These are phyloP conservation scores for Heterocephalus glaber DNA, from an alignment of 2,113 vertebrate genomes.

Conservation along the genomic window DNA sequence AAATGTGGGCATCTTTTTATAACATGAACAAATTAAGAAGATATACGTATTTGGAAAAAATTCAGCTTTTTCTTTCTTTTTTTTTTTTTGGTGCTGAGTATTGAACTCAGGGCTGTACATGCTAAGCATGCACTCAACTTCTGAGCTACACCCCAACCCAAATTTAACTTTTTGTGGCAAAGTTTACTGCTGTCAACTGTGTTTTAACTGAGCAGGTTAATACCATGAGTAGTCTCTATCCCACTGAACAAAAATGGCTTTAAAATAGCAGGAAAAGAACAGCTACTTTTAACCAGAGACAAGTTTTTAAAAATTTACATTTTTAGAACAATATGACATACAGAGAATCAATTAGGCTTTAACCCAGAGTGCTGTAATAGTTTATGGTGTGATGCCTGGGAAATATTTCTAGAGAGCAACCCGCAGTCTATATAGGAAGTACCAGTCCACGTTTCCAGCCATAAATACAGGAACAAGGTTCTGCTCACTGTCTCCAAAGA, in stretches of 20 bases:
- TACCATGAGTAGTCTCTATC: slow-evolving; percentile 61
- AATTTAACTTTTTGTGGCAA: slow-evolving; percentile 42
- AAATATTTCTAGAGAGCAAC: slow-evolving; percentile 59
- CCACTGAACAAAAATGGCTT: slow-evolving; percentile 71
- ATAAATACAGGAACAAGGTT: not conserved
- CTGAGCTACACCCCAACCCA: not conserved
- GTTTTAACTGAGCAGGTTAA: slow-evolving; percentile 56
- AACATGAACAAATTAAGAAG: slow-evolving; percentile 58
- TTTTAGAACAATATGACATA: slow-evolving; percentile 76
- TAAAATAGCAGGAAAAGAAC: slow-evolving; percentile 73
- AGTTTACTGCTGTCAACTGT: slow-evolving; percentile 49
- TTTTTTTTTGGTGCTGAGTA: not conserved
- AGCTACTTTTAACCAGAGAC: slow-evolving; percentile 68
- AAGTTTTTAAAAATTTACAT: slow-evolving; percentile 80
- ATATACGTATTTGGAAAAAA: slow-evolving; percentile 25
- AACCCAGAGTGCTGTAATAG: slow-evolving; percentile 73
- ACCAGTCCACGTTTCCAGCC: slow-evolving; percentile 58
- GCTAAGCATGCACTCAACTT: not conserved
- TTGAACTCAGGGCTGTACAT: not conserved
- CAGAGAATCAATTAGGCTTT: slow-evolving; percentile 57
- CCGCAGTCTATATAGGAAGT: slow-evolving; percentile 79
- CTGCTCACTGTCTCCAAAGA: slow-evolving; percentile 20
- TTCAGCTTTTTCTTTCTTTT: not conserved
- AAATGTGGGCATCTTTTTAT: slow-evolving; percentile 59
- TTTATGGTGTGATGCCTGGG: slow-evolving; percentile 77